Conservation (phyloP, 2,113 vertebrate genomes). For the Eleginops maclovinus region DNA sequence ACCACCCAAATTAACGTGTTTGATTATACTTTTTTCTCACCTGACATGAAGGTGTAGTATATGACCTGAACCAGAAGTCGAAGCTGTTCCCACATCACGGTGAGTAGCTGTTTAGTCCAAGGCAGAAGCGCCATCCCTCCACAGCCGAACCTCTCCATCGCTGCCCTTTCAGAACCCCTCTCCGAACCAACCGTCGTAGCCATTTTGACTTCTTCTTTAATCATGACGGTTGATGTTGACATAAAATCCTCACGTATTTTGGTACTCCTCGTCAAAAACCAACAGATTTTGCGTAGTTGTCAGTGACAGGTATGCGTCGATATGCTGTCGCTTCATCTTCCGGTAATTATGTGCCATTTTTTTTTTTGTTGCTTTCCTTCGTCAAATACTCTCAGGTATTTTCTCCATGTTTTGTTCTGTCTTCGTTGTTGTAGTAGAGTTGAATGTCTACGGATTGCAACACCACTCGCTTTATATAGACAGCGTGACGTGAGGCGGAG, state of each 20-base stretch:
- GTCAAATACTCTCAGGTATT: slow-evolving; percentile 44
- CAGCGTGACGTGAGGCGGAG: slow-evolving; percentile 14
- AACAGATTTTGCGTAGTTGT: slow-evolving; percentile 56
- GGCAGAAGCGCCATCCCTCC: slow-evolving; percentile 80
- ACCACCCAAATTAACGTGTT: too few relatives aligned
- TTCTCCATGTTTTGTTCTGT: slow-evolving; percentile 69
- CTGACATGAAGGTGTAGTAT: slow-evolving; percentile 81
- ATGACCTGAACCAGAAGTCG: slow-evolving; percentile 83
- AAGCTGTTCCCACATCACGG: slow-evolving; percentile 82
- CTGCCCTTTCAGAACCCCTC: slow-evolving; percentile 49
- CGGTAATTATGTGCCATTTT: slow-evolving; percentile 45
- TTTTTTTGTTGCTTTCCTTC: slow-evolving; percentile 1
- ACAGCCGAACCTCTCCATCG: slow-evolving; percentile 77
- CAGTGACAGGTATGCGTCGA: slow-evolving; percentile 42
- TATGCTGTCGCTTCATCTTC: slow-evolving; percentile 74
- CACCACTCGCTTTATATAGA: slow-evolving; percentile 3
- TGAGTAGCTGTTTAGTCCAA: slow-evolving; percentile 82
- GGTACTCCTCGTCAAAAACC: slow-evolving; percentile 75
- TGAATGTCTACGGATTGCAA: slow-evolving; percentile 31
- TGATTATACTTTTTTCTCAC: slow-evolving; percentile 43
- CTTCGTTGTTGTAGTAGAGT: slow-evolving; percentile 16
- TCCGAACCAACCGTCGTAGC: slow-evolving; percentile 52
- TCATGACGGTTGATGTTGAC: background rate
- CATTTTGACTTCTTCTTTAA: slow-evolving; percentile 61
- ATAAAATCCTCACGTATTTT: slow-evolving; percentile 79